phyloP scores from a whole-genome alignment of 2,797 vertebrate genomes.

The Brachyrhaphis roseni region DNA sequence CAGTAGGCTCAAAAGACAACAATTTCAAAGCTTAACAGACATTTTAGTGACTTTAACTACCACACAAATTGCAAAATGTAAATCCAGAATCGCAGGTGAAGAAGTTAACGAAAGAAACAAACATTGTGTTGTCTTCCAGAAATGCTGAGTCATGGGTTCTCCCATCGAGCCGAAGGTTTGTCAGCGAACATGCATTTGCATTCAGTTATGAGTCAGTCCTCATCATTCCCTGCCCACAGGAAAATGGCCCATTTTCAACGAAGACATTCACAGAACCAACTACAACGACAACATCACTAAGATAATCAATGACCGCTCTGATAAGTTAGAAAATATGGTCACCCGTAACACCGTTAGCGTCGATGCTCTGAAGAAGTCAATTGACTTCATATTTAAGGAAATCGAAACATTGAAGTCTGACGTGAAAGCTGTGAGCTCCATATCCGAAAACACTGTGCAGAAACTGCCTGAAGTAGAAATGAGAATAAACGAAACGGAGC shows the following conservation, averaged over 20 bases:
- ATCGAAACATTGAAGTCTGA: no score
- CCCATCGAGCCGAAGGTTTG: not conserved
- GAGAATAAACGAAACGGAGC: no score
- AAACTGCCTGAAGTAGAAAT: no score
- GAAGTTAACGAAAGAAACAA: no score
- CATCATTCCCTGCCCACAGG: not conserved
- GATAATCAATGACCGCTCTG: no score
- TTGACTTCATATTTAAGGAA: no score
- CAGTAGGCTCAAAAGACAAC: not conserved
- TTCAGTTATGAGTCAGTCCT: not conserved
- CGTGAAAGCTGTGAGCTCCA: no score
- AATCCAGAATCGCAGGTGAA: not conserved
- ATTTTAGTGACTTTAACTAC: not conserved
- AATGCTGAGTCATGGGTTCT: not conserved
- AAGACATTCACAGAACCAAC: not conserved
- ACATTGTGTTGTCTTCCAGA: not conserved
- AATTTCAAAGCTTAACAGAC: no score
- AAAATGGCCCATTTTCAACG: not conserved
- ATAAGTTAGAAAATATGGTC: no score
- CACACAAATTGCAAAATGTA: not conserved
- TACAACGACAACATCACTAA: not conserved
- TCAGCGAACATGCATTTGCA: not conserved
- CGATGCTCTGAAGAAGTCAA: no score
- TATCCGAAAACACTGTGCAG: no score
- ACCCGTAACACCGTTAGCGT: no score